Percentiles rank a stretch among this genome's conserved stretches.
These are phyloP conservation scores for Paratilapia polleni DNA, from an alignment of 2,113 vertebrate species.

Conservation along the genomic window DNA sequence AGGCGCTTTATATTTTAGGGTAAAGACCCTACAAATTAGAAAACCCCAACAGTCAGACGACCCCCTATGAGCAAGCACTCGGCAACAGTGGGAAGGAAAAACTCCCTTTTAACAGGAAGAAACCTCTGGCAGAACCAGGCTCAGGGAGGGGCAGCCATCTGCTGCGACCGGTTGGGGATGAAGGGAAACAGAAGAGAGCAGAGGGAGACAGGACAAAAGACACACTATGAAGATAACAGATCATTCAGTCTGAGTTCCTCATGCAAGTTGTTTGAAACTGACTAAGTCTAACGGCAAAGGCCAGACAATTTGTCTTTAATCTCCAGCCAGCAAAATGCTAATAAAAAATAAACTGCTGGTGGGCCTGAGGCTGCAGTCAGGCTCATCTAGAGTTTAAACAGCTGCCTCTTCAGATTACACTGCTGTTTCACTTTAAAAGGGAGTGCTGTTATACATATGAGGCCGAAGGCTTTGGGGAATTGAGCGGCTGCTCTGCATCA, in stretches of 20 bases:
- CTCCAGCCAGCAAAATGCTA: slow-evolving; percentile 8
- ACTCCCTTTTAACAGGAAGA: too few relatives aligned
- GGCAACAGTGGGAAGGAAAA: too few relatives aligned
- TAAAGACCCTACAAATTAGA: too few relatives aligned
- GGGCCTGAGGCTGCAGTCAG: slow-evolving; percentile 19
- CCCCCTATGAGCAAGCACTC: too few relatives aligned
- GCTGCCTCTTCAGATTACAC: slow-evolving; percentile 37
- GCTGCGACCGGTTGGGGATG: too few relatives aligned
- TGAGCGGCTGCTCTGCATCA: not conserved
- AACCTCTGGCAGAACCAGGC: too few relatives aligned
- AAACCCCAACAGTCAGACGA: too few relatives aligned
- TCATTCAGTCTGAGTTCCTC: not conserved
- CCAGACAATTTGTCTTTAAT: slow-evolving; percentile 31
- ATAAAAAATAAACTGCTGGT: slow-evolving; percentile 29
- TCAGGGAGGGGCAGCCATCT: too few relatives aligned
- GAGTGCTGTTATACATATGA: not conserved
- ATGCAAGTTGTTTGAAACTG: slow-evolving; percentile 9
- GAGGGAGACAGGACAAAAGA: too few relatives aligned
- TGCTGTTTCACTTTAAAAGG: slow-evolving; percentile 13
- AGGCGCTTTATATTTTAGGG: too few relatives aligned
- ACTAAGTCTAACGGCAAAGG: slow-evolving; percentile 1
- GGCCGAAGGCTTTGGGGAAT: not conserved
- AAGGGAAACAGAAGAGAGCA: too few relatives aligned
- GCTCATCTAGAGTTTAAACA: slow-evolving; percentile 50
- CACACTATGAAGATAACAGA: slow-evolving; percentile 12